phyloP scores from a whole-genome alignment of 37 sponge, comb jelly and placozoan species.

The Agelas oroides region DNA sequence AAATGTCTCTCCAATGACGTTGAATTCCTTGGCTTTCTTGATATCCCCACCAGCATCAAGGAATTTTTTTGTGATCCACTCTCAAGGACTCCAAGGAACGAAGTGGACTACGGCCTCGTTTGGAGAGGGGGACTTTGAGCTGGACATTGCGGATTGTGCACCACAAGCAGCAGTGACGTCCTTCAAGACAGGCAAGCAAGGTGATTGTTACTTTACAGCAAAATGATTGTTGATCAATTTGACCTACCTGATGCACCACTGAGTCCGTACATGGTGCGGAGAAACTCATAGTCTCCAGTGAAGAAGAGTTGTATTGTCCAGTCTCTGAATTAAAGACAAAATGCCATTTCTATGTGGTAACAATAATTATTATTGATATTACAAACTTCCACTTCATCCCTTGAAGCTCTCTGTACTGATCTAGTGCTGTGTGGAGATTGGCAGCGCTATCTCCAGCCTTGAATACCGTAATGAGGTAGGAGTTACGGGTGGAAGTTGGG shows the following conservation, averaged over 20 bases:
- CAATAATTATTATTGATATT: not conserved
- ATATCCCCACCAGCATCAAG: constrained; percentile 10
- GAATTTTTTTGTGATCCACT: constrained; percentile 25
- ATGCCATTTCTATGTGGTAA: not conserved
- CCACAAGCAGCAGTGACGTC: constrained; percentile 60
- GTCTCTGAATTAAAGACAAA: not conserved
- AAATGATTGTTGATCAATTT: not conserved
- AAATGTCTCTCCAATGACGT: not conserved
- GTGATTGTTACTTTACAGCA: not conserved
- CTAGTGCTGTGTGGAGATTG: constrained; percentile 46
- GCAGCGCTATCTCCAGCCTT: constrained; percentile 31
- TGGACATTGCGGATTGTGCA: constrained; percentile 22
- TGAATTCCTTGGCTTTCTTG: constrained; percentile 45
- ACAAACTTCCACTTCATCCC: constrained; percentile 29
- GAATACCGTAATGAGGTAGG: constrained; percentile 23
- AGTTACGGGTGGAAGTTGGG: constrained; percentile 45
- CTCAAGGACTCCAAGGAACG: constrained; percentile 22
- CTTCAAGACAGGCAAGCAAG: not conserved
- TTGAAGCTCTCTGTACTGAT: constrained; percentile 35
- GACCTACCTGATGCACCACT: constrained; percentile 55
- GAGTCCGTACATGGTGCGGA: constrained; percentile 48
- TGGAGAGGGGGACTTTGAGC: constrained; percentile 17
- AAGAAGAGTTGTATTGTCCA: constrained; percentile 35
- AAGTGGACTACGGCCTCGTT: not conserved
- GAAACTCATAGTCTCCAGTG: constrained; percentile 65